Conservation (phyloP, 2,888 invertebrate genomes). For the Phrixothrix hirtus region DNA sequence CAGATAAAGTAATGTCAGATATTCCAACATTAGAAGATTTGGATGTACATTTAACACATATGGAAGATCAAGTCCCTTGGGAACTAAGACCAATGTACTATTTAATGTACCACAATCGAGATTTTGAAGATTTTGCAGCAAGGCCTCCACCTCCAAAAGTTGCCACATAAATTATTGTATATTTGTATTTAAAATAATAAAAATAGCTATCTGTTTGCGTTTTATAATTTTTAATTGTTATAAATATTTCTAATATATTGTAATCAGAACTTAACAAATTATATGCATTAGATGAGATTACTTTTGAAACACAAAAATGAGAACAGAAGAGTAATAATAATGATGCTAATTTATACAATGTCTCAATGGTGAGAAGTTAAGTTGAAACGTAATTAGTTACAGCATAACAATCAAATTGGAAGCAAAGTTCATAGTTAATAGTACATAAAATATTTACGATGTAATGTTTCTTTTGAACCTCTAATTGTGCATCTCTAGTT, state of each 20-base stretch:
- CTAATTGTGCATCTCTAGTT: too few species aligned
- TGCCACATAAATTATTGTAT: conserved; percentile 32
- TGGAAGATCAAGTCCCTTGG: conserved; percentile 85
- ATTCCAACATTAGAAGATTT: conserved; percentile 86
- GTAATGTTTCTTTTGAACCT: too few species aligned
- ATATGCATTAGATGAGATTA: too few species aligned
- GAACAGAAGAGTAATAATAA: too few species aligned
- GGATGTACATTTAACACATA: conserved; percentile 72
- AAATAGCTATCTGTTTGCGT: neutral
- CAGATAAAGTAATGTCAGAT: conserved; percentile 66
- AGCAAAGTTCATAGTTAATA: too few species aligned
- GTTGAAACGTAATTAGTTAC: too few species aligned
- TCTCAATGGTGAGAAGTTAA: too few species aligned
- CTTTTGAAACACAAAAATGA: too few species aligned
- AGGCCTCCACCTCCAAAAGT: conserved; percentile 66
- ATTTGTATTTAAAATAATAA: neutral
- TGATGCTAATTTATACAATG: too few species aligned
- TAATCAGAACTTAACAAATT: too few species aligned
- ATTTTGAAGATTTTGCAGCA: conserved; percentile 73
- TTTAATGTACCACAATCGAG: conserved; percentile 72
- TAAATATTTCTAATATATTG: neutral
- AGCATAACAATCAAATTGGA: too few species aligned
- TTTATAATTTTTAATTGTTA: neutral
- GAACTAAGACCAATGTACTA: conserved; percentile 73
- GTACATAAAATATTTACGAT: too few species aligned